phyloP scores from a whole-genome alignment of 1,140 invertebrate genomes.

The Danaus plexippus region DNA sequence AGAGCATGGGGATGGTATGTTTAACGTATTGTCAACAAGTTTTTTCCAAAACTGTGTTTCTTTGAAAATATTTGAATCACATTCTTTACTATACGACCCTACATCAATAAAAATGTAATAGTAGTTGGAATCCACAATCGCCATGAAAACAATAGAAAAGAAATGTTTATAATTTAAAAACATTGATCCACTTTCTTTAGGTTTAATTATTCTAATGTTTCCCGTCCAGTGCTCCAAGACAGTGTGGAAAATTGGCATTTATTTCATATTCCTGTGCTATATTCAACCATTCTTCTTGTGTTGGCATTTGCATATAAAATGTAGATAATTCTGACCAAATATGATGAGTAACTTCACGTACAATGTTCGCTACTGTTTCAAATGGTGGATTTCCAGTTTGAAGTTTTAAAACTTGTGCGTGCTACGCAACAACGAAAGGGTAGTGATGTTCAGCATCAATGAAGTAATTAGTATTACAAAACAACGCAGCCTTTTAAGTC shows the following conservation, averaged over 20 bases:
- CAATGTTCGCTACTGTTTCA: slow-evolving; percentile 8
- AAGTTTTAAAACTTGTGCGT: too few species aligned
- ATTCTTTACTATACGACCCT: slow-evolving; percentile 52
- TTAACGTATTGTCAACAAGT: slow-evolving; percentile 18
- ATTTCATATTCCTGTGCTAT: slow-evolving; percentile 33
- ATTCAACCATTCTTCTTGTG: slow-evolving; percentile 31
- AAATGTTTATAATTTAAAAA: slow-evolving; percentile 37
- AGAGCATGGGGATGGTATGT: slow-evolving; percentile 13
- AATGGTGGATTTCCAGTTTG: slow-evolving; percentile 16
- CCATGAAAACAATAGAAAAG: slow-evolving; percentile 56
- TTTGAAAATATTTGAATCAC: slow-evolving; percentile 30
- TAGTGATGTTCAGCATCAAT: background rate
- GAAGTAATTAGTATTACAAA: background rate
- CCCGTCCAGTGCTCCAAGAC: slow-evolving; percentile 45
- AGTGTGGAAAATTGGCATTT: slow-evolving; percentile 45
- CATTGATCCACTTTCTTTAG: slow-evolving; percentile 35
- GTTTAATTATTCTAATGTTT: slow-evolving; percentile 48
- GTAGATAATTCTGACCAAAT: slow-evolving; percentile 21
- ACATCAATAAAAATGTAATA: slow-evolving; percentile 50
- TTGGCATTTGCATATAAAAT: slow-evolving; percentile 24
- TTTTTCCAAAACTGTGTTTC: slow-evolving; percentile 21
- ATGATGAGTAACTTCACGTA: slow-evolving; percentile 7
- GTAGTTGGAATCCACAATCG: slow-evolving; percentile 48
- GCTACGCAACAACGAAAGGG: too few species aligned
- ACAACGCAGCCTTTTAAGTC: too few species aligned